Evolutionary conservation across 1,140 invertebrate genomes (phyloP), one percentile per base, ranked within the genome.

Genomic region (Cryptotermes secundus): DNA sequence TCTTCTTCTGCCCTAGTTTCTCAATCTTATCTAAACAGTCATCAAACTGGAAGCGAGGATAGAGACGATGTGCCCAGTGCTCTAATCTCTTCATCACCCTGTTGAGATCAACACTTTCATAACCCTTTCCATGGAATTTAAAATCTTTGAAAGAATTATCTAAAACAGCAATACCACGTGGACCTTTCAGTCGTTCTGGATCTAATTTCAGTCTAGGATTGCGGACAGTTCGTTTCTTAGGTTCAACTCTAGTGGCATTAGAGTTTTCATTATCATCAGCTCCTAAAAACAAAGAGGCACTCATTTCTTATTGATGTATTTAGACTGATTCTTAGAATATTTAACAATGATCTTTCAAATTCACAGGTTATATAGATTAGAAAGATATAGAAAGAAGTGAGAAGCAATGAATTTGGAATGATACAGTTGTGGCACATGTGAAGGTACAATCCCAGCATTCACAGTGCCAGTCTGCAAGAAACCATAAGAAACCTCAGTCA

Each of bases 41-140:
- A 88, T 96, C 94, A 91, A 98, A 98, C 34, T 94, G 92, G 87
- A 95, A 95, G 88, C 95, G 97, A 2, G 97, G 97, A 91, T 95
- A 98, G 79, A 99, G 88, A 85, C 97, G 91, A 88, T 98, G 97
- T 3, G 94, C 94, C 98, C 98, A 99, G 87, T 98, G 97, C 87
- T 99, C 96, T 83, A 98, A 87, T 86, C 93, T 94, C 72, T 95
- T 94, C 90, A 99, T 92, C 0, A 98, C 90, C 81, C 93, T 88
- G 88, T 96, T 92, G 26, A 99, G 90, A 91, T 99, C 97, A 86
- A 94, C 90, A 85, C 93, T 93, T 90, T 98, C 97, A 89, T 95
- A 90, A 2, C 96, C 96, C 91, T 95, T 94, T 81, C 97, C 97
- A 89, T 94, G 92, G 87, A 95, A 96, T 89, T 96, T 95, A 80